Evolutionary conservation across 2,888 invertebrate species (phyloP).

Genomic region (Agonopterix subpropinquella): DNA sequence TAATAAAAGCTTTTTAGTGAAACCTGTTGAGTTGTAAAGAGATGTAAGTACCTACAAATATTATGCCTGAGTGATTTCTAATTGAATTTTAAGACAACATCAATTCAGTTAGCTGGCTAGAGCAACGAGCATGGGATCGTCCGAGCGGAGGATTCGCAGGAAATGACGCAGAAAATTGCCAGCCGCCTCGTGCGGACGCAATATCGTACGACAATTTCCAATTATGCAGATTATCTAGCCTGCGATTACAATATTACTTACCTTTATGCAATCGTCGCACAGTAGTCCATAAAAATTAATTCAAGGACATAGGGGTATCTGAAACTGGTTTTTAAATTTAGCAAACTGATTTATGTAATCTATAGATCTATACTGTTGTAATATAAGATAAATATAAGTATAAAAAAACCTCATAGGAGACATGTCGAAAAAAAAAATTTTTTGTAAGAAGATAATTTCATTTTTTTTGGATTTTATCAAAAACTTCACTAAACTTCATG

Average conservation of each 20-base stretch:
- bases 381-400: too few relatives aligned
- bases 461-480: too few relatives aligned
- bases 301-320: too few relatives aligned
- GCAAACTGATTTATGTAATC: too few relatives aligned
- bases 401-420: too few relatives aligned
- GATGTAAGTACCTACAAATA: background rate
- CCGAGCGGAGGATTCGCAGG: constrained; percentile 30
- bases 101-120: constrained; percentile 4
- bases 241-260: constrained; percentile 43
- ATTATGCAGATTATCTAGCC: constrained; percentile 70
- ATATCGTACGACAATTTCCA: constrained; percentile 70
- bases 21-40: background rate
- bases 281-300: too few relatives aligned
- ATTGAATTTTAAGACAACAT: constrained; percentile 2
- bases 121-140: background rate
- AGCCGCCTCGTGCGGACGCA: constrained; percentile 65
- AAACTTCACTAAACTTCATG: too few relatives aligned
- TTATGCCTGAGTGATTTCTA: background rate
- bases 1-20: too few relatives aligned
- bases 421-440: too few relatives aligned
- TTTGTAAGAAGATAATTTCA: too few relatives aligned
- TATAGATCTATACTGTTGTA: too few relatives aligned
- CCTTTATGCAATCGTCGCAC: constrained; percentile 11
- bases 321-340: too few relatives aligned
- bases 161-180: constrained; percentile 75